phyloP scores from a whole-genome alignment of 1,140 invertebrate species.

The Tribolium madens region DNA sequence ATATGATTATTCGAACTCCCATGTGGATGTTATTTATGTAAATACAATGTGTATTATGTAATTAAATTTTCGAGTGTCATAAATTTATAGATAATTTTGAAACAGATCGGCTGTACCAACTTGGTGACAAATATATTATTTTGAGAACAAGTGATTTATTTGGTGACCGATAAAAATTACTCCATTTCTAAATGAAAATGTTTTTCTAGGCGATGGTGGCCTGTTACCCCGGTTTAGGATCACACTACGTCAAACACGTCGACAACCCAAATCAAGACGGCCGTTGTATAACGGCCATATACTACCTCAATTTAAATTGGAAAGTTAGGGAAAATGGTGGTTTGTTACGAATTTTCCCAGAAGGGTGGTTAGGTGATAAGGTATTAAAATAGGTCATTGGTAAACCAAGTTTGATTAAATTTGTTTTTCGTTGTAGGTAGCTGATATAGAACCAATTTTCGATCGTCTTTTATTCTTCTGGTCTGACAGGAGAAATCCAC shows the following conservation, averaged over 20 bases:
- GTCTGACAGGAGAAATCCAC: conserved; percentile 96
- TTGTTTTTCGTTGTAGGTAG: conserved; percentile 72
- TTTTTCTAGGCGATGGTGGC: conserved; percentile 95
- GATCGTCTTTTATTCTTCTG: conserved; percentile 97
- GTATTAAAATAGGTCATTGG: conserved; percentile 47
- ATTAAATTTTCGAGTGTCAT: too few species aligned
- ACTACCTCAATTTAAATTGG: conserved; percentile 96
- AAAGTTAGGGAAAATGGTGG: conserved; percentile 78
- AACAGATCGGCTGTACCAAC: too few species aligned
- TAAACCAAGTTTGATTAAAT: conserved; percentile 12
- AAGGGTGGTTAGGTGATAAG: conserved; percentile 76
- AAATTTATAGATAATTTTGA: too few species aligned
- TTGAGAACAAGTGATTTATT: too few species aligned
- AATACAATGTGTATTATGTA: too few species aligned
- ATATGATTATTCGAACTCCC: too few species aligned
- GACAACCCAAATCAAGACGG: conserved; percentile 98
- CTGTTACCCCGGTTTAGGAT: conserved; percentile 93
- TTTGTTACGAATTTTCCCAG: conserved; percentile 86
- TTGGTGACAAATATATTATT: too few species aligned
- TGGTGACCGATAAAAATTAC: too few species aligned
- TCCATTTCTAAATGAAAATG: too few species aligned
- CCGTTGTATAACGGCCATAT: conserved; percentile 94
- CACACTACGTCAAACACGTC: conserved; percentile 95
- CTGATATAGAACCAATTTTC: conserved; percentile 93
- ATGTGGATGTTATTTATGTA: too few species aligned